phyloP scores from a whole-genome alignment of 2,113 vertebrate genomes.

The Gavialis gangeticus region DNA sequence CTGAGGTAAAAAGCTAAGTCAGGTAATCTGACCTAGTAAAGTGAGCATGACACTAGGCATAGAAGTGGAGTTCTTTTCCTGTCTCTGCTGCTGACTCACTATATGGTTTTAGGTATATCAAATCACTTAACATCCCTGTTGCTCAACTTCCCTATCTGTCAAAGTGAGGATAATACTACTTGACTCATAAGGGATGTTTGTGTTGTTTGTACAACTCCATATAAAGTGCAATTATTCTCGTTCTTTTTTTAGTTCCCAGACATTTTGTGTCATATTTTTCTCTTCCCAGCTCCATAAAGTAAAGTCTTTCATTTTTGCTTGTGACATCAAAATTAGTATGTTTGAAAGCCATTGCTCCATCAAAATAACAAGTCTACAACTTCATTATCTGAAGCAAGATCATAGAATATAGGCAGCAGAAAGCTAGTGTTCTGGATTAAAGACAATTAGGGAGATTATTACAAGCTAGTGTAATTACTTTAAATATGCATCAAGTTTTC shows the following conservation, averaged over 20 bases:
- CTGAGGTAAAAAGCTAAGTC: neutral
- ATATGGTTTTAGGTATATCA: neutral
- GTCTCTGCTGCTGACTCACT: neutral
- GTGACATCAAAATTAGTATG: neutral
- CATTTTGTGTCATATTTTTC: neutral
- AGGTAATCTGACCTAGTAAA: neutral
- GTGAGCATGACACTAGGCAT: neutral
- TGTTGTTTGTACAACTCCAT: neutral
- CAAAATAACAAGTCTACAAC: fast-evolving
- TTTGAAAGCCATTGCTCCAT: neutral
- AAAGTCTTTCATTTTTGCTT: neutral
- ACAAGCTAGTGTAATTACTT: neutral
- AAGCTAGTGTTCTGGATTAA: neutral
- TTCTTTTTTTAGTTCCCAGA: neutral
- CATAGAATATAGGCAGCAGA: neutral
- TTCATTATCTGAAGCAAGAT: neutral
- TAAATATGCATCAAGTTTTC: fast-evolving
- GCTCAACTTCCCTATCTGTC: neutral
- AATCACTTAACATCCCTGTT: neutral
- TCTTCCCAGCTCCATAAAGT: fast-evolving
- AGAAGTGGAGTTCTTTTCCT: neutral
- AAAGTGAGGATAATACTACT: neutral
- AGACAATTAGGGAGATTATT: fast-evolving
- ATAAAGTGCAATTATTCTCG: neutral
- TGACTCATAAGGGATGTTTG: neutral